Conservation (phyloP, 2,113 vertebrate genomes). For the Boulengeromyrus knoepffleri region DNA sequence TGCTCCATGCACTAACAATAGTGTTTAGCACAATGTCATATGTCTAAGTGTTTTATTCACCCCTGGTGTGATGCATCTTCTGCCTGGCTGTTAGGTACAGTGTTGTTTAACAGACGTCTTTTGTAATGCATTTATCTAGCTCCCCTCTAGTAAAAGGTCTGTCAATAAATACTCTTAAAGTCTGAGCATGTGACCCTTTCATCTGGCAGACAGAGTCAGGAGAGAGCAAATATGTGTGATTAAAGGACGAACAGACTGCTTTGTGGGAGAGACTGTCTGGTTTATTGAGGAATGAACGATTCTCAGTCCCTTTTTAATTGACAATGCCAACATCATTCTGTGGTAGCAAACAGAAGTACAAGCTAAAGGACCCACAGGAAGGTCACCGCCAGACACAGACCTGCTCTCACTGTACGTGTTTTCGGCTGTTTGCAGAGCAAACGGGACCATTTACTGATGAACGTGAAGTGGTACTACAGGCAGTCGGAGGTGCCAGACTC, state of each 20-base stretch:
- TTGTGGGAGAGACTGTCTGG: slow-evolving; percentile 34
- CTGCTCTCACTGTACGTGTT: slow-evolving; percentile 36
- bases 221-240: not conserved
- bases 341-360: slow-evolving; percentile 40
- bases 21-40: slow-evolving; percentile 30
- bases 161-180: not conserved
- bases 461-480: slow-evolving; percentile 99
- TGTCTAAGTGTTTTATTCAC: not conserved
- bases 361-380: slow-evolving; percentile 24
- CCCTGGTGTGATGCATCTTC: too few species aligned
- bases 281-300: slow-evolving; percentile 57
- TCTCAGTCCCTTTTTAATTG: slow-evolving; percentile 63
- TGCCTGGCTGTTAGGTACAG: not conserved
- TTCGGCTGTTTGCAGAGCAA: slow-evolving; percentile 76
- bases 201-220: not conserved
- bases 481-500: slow-evolving; percentile 98
- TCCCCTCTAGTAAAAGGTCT: not conserved
- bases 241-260: not conserved
- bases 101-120: slow-evolving; percentile 1
- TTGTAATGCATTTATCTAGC: not conserved
- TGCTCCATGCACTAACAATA: slow-evolving; percentile 46
- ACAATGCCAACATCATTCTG: slow-evolving; percentile 45
- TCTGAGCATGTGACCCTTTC: not conserved
- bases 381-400: slow-evolving; percentile 25
- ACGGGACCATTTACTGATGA: slow-evolving; percentile 98